Evolutionary conservation across 2,113 vertebrate genomes (phyloP), one percentile per base, ranked within the genome.

Genomic region (Chrysemys picta): DNA sequence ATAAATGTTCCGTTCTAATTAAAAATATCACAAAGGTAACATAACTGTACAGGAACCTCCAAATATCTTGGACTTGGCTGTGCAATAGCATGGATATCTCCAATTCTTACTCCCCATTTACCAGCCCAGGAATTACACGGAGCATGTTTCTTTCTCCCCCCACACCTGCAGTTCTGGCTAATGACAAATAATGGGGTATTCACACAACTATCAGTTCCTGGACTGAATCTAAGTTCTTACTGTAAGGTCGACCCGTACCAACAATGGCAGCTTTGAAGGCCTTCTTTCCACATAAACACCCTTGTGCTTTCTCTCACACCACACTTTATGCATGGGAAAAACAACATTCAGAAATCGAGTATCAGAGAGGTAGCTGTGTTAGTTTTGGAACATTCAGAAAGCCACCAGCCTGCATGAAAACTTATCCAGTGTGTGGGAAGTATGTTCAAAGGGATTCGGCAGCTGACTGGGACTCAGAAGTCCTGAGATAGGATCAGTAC

Each of bases 1-100:
- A 53, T 91, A 90, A 90, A 56, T 59, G 88, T 94, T 95, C 85
- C 90, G 16, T 88, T 84, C 75, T 56, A 91, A 89, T 95, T 91
- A 88, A 22, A 85, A 5, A 1, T 85, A 56, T 53, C 50, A 49
- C 25, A 47, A 59, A 84, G 21, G 14, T 49, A 72, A 24, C 10
- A 29, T 1, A 89, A 6, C 13, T 17, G 1, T 76, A 9, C 3
- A 56, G 52, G 42, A 91, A 75, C 29, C 5, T 42, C 79, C 14
- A 75, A 27, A 35, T 31, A 21, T 42, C 75, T 57, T 22, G 93
- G 42, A 50, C 12, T 45, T 59, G 82, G 3, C 14, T n/a, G 10
- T 16, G 53, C 54, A 85, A 22, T 10, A 65, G 56, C 49, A 90
- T 87, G 8, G 11, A 22, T 7, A 75, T 89, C 52, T 52, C 38